Evolutionary conservation across 2,888 invertebrate genomes (phyloP), one percentile per base, ranked within the genome.

Genomic region (Carabus problematicus): DNA sequence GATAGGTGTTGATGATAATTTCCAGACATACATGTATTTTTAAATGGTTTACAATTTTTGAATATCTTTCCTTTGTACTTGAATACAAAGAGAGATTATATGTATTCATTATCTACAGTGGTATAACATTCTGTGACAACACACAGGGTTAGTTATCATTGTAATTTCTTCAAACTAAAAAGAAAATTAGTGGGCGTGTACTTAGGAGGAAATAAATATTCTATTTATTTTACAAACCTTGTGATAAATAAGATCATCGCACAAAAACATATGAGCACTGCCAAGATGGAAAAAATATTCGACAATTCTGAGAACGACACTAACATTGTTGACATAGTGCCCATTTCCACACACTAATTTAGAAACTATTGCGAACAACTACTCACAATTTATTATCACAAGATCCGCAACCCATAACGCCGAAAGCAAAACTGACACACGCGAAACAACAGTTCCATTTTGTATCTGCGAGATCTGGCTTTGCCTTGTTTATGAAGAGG

Each of bases 201-300:
- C 14, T 45, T 45, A 45, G 43, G 8, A 42, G 9, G 9, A n/a
- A 45, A 6, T 14, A 45, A 45, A 45, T 45, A 12, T 45, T 12
- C 45, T 45, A 14, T 45, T 45, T 12, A n/a, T 9, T n/a, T 39
- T n/a, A 56, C 56, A 16, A 79, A 91, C 91, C 90, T 89, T 82
- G 90, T 88, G 74, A 91, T 88, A 79, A 91, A 90, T 75, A 91
- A 84, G 76, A 91, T 86, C 87, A 91, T 89, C 72, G 88, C 88
- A 82, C 90, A 90, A 77, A 91, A 88, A 79, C 90, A 90, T 77
- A 91, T 85, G 70, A 91, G 83, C 72, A 91, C 89, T 59, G 89
- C 89, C 74, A 90, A 85, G 81, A 91, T 90, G 75, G 90, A 90
- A 82, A 91, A 87, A 80, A 91, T 89, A 83, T 90, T 91, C 76